These are phyloP conservation scores for Athene noctua DNA, from an alignment of 2,113 vertebrate genomes.

Conservation along the genomic window DNA sequence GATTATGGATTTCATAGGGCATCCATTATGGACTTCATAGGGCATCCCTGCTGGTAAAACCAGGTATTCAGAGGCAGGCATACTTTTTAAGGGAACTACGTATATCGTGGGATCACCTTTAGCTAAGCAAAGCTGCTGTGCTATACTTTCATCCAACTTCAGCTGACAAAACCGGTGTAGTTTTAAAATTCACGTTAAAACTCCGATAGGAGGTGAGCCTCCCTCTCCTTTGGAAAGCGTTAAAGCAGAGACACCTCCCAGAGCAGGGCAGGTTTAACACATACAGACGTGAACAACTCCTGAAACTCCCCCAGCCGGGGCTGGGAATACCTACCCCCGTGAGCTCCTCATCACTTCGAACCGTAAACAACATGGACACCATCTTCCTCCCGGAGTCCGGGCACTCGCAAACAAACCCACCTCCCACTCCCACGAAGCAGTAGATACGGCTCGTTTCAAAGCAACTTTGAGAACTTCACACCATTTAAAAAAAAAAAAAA, in stretches of 20 bases:
- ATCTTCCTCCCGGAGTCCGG: background rate
- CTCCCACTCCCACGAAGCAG: background rate
- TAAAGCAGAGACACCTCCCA: background rate
- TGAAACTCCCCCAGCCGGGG: background rate
- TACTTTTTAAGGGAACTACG: background rate
- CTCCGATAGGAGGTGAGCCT: background rate
- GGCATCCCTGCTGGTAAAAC: background rate
- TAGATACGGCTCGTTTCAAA: background rate
- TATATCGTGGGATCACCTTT: background rate
- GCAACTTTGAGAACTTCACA: background rate
- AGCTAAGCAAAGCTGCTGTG: background rate
- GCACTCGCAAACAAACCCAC: background rate
- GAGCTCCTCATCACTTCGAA: background rate
- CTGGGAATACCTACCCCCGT: background rate
- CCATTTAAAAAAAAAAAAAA: background rate
- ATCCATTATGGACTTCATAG: background rate
- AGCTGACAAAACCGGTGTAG: background rate
- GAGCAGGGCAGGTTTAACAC: background rate
- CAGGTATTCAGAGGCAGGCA: background rate
- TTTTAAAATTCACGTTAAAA: background rate
- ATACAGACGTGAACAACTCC: background rate
- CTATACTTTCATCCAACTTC: background rate
- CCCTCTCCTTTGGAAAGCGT: background rate
- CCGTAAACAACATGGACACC: conserved; percentile 23
- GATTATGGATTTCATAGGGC: background rate